Evolutionary conservation across 2,113 vertebrate species (phyloP), one percentile per base, ranked within the genome.

Genomic region (Callospermophilus lateralis): DNA sequence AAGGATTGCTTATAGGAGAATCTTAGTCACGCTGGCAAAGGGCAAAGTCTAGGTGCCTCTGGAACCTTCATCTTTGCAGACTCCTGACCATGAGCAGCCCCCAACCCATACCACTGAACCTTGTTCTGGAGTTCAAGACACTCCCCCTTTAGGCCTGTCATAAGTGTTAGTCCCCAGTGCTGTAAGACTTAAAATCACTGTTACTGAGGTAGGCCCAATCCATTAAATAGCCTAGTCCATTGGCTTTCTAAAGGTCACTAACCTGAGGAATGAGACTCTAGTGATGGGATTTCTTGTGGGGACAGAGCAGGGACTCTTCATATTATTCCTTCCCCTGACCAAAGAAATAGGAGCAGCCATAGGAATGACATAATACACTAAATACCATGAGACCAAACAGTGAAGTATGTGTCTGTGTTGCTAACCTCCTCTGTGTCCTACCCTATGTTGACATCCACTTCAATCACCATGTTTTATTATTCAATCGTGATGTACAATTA

Each of bases 371-470:
- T 51, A 45, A 15, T 89, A 37, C 20, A 39, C 53, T 74, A 39
- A 24, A 12, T 72, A 39, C 15, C n/a, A 4, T 0, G 0, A 34
- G 48, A 34, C 22, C 2, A 0, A 3, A 26, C 16, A 4, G 19
- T 39, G 51, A 51, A 20, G 28, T 0, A 7, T 3, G 42, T 20
- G 17, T 34, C 67, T 13, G 42, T 6, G 48, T 32, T 7, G 17
- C 68, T 17, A 70, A 39, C 45, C 39, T 22, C 1, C 45, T 45
- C 28, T 20, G 26, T 1, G 10, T 0, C 1, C 8, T 28, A 7
- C 34, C n/a, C 9, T 26, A 4, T 3, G 0, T 1, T 17, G 63
- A 34, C n/a, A 8, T 26, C 51, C 24, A 0, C 3, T 24, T 24
- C 58, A 1, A 0, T 39, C 45, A 63, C 61, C 61, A 63, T 28